These are phyloP conservation scores for Sinotaia quadrata DNA, from an alignment of 2,888 invertebrate genomes.

Conservation along the genomic window DNA sequence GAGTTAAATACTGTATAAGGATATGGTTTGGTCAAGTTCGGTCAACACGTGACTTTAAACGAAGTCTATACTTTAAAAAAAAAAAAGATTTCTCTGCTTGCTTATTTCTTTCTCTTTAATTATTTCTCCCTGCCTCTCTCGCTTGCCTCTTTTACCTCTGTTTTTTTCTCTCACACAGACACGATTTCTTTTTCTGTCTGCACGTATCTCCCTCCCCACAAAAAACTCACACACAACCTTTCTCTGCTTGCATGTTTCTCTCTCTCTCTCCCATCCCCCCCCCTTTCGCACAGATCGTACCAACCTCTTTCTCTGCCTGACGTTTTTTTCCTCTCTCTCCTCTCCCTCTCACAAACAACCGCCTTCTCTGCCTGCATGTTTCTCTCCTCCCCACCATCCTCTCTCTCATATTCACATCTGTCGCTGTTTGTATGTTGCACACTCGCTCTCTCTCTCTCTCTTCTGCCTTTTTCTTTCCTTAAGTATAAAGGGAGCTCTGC, in stretches of 20 bases:
- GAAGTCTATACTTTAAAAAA: too few relatives aligned
- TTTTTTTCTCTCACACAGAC: neutral
- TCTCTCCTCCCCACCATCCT: neutral
- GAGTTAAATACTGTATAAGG: too few relatives aligned
- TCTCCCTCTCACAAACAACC: neutral
- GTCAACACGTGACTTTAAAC: too few relatives aligned
- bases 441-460: constrained; percentile 1
- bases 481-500: too few relatives aligned
- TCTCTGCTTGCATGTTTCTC: constrained; percentile 19
- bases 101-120: too few relatives aligned
- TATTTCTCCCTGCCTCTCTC: too few relatives aligned
- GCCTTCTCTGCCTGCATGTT: neutral
- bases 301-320: neutral
- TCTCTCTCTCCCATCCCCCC: constrained; percentile 14
- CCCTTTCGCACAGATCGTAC: neutral
- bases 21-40: too few relatives aligned
- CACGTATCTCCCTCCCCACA: neutral
- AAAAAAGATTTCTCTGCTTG: too few relatives aligned
- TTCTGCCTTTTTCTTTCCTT: neutral
- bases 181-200: neutral
- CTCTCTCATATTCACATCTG: neutral
- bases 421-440: neutral
- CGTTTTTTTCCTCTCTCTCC: neutral
- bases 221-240: neutral
- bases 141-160: too few relatives aligned